phyloP scores from a whole-genome alignment of 2,888 invertebrate genomes.

The Ophraella communa region DNA sequence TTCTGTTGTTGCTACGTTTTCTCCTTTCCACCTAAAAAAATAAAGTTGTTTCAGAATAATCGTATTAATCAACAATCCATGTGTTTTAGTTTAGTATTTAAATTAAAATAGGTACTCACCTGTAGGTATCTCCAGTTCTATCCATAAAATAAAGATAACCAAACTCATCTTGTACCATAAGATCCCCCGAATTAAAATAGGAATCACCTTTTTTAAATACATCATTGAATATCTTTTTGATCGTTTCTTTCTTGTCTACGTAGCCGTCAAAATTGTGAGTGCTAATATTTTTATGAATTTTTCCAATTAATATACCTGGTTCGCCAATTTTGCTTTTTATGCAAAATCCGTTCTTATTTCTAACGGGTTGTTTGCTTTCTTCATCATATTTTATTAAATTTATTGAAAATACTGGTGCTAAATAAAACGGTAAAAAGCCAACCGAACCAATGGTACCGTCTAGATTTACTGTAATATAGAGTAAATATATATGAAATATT shows the following conservation, averaged over 20 bases:
- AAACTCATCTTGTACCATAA: conserved; percentile 87
- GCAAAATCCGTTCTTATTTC: conserved; percentile 76
- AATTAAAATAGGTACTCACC: conserved; percentile 51
- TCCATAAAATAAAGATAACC: conserved; percentile 95
- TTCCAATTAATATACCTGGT: conserved; percentile 85
- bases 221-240: conserved; percentile 73
- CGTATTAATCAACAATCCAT: background rate
- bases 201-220: conserved; percentile 85
- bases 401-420: conserved; percentile 68
- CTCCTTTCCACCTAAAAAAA: conserved; percentile 81
- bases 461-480: conserved; percentile 80
- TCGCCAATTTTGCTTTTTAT: conserved; percentile 81
- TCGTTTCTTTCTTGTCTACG: conserved; percentile 69
- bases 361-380: conserved; percentile 74
- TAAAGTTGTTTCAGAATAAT: background rate
- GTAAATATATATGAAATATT: no score
- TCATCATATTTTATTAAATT: conserved; percentile 71
- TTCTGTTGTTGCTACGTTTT: conserved; percentile 96
- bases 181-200: conserved; percentile 91
- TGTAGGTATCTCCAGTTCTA: conserved; percentile 84
- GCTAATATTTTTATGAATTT: conserved; percentile 63
- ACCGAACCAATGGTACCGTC: conserved; percentile 90
- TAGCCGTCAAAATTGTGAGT: conserved; percentile 74
- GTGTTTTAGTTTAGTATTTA: background rate
- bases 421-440: conserved; percentile 82